Evolutionary conservation across 2,113 vertebrate species (phyloP), one percentile per base, ranked within the genome.

Genomic region (Ictidomys tridecemlineatus): DNA sequence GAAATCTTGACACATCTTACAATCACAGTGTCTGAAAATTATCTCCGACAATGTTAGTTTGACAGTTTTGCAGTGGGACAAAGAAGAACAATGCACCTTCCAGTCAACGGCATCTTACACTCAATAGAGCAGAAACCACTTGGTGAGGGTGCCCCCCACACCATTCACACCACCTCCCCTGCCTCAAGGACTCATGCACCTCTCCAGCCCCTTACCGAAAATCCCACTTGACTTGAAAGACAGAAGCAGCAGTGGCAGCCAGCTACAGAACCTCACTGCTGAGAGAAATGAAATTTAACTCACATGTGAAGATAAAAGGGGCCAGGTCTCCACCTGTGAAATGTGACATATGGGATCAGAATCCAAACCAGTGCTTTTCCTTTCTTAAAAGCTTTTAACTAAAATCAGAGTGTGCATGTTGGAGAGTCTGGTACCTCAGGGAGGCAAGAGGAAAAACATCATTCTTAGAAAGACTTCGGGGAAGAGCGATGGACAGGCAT

Each of bases 351-450:
- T 0, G 2, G 69, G 82, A 32, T 45, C 89, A 77, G 91, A 95
- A 92, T 70, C 53, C 78, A 96, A 56, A 82, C 48, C 85, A 89
- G 82, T 0, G 51, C 61, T 51, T 22, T 48, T 56, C 63, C 74
- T 76, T 63, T 87, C 76, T 89, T 51, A 78, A 80, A 94, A 89
- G 92, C 90, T 84, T 84, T 78, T 78, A 73, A 72, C 78, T 65
- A 39, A 7, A 74, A 85, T 79, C 26, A 9, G 18, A 30, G 70
- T 3, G 34, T 20, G 83, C 85, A 20, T 83, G 63, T 34, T 0
- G 1, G 84, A 67, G 18, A 56, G 85, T 63, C 91, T 70, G 53
- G 3, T 0, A 10, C 18, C 88, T 72, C 10, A 17, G 82, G 72
- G 80, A 95, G 18, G 16, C 9, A 7, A 45, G 20, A 91, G 70